Conservation (phyloP, 2,888 invertebrate genomes). For the Biston betularia region DNA sequence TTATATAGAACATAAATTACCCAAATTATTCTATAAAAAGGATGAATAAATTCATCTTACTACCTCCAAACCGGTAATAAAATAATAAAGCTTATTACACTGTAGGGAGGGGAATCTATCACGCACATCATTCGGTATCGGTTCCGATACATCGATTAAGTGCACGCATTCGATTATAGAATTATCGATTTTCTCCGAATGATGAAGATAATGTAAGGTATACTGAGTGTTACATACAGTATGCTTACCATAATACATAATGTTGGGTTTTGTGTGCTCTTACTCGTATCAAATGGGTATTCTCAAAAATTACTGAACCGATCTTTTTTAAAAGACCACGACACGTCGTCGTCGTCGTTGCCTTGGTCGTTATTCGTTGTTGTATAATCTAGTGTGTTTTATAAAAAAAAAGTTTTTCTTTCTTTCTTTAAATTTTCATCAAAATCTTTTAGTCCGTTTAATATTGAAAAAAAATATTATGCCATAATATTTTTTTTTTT, state of each 20-base stretch:
- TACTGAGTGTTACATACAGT: not conserved
- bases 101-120: constrained; percentile 50
- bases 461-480: no score
- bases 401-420: no score
- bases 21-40: constrained; percentile 30
- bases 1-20: constrained; percentile 17
- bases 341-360: no score
- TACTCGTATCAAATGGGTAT: no score
- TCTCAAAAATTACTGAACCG: no score
- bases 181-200: constrained; percentile 56
- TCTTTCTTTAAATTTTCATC: no score
- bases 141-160: constrained; percentile 63
- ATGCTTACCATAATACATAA: not conserved
- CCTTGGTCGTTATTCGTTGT: no score
- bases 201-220: constrained; percentile 11
- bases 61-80: constrained; percentile 50
- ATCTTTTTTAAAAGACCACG: no score
- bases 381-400: no score
- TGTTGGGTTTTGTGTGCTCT: no score
- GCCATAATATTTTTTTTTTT: no score
- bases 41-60: constrained; percentile 31
- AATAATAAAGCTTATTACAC: constrained; percentile 57
- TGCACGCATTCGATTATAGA: constrained; percentile 64
- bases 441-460: no score
- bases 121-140: constrained; percentile 54